Percentiles rank a stretch among this genome's conserved stretches.
These are phyloP conservation scores for Ciconia maguari DNA, from an alignment of 2,113 vertebrate species.

Conservation along the genomic window DNA sequence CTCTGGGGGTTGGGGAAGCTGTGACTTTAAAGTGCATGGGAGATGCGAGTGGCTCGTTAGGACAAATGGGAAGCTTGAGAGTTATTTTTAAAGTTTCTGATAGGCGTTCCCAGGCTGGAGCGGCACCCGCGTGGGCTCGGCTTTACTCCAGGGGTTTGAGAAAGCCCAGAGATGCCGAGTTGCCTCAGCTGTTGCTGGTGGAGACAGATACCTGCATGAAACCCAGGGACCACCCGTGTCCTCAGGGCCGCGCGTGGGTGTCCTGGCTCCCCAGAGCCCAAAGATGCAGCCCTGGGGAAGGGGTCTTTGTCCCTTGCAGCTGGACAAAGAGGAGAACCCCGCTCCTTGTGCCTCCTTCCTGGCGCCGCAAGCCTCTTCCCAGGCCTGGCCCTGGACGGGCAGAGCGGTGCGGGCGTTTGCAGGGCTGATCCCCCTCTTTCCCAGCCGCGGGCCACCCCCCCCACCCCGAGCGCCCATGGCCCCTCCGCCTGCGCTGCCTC, in stretches of 20 bases:
- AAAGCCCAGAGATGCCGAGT: too few relatives aligned
- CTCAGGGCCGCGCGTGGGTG: neutral
- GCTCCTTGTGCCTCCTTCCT: fast-evolving
- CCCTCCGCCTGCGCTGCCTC: neutral
- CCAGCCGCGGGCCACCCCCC: too few relatives aligned
- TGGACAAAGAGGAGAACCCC: fast-evolving
- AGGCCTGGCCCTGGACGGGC: neutral
- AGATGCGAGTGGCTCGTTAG: fast-evolving
- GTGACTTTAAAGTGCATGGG: fast-evolving
- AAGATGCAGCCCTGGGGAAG: too few relatives aligned
- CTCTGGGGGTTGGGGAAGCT: neutral
- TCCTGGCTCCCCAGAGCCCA: neutral
- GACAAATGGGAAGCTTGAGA: neutral
- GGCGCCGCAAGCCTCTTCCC: neutral
- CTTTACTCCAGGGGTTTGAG: neutral
- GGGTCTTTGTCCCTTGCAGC: neutral
- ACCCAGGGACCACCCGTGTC: neutral
- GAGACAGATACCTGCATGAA: too few relatives aligned
- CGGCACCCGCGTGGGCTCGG: neutral
- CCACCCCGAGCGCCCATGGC: neutral
- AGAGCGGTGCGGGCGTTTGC: neutral
- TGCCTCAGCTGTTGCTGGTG: neutral
- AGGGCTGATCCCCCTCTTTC: fast-evolving
- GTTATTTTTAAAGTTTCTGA: neutral
- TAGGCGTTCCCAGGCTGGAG: neutral